A percentile compares a stretch with the other conserved stretches of the same genome.
Conservation (phyloP, 2,888 invertebrate species). For the Drosophila birchii region DNA sequence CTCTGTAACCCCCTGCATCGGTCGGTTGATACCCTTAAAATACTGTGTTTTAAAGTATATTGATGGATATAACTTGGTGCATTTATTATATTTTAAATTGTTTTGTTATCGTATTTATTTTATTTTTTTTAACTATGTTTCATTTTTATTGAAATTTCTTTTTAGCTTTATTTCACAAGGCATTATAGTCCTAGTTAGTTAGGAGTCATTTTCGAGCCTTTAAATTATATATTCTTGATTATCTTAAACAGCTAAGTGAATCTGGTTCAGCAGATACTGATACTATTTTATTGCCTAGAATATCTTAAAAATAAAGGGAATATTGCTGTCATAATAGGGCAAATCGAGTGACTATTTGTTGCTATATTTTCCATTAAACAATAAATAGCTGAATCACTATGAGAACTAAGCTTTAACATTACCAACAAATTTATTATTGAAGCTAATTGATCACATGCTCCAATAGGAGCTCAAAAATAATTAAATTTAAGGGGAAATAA, state of each 20-base stretch:
- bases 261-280: not conserved
- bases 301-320: not conserved
- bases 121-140: not conserved
- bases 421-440: slow-evolving; percentile 7
- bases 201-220: not conserved
- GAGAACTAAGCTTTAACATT: slow-evolving; percentile 7
- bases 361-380: slow-evolving; percentile 6
- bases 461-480: slow-evolving; percentile 3
- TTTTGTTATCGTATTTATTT: not conserved
- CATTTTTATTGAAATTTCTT: too few relatives aligned
- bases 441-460: slow-evolving; percentile 13
- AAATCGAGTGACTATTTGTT: not conserved
- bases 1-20: not conserved
- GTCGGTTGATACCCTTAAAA: not conserved
- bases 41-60: not conserved
- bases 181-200: too few relatives aligned
- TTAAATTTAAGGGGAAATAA: slow-evolving; percentile 7
- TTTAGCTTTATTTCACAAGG: too few relatives aligned
- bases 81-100: not conserved
- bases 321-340: not conserved
- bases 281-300: too few relatives aligned
- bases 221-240: not conserved
- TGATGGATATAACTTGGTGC: not conserved
- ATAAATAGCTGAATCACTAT: slow-evolving; percentile 2
- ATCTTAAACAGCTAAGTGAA: not conserved